Percentiles rank a stretch among this genome's conserved stretches.
Evolutionary conservation across 2,113 vertebrate genomes (phyloP).

Genomic region (Cochlearius cochlearius): DNA sequence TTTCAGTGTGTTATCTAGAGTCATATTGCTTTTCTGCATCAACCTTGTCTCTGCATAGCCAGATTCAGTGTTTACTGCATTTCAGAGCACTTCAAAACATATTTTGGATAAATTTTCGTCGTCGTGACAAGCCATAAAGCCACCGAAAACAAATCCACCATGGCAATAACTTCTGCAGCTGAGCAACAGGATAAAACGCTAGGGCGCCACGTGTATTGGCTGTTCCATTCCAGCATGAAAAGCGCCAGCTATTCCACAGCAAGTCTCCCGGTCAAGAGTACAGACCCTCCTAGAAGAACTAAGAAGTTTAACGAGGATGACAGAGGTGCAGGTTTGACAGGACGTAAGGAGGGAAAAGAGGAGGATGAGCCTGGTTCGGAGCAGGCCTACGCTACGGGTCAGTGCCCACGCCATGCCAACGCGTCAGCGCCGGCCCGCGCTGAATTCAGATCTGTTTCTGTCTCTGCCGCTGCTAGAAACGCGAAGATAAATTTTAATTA

Average conservation of each 20-base stretch:
- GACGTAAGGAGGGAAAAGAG: background rate
- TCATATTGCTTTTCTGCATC: background rate
- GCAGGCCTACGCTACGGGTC: background rate
- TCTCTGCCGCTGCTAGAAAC: background rate
- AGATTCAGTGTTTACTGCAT: background rate
- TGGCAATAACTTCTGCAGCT: background rate
- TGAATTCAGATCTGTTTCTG: background rate
- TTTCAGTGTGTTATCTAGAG: background rate
- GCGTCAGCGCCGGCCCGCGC: too few relatives aligned
- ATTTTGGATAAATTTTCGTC: background rate
- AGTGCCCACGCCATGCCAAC: too few relatives aligned
- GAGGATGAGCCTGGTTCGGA: background rate
- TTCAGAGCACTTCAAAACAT: background rate
- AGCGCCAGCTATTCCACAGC: background rate
- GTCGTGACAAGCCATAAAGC: background rate
- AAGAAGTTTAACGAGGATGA: background rate
- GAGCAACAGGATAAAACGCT: background rate
- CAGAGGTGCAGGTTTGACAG: background rate
- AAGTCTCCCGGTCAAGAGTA: background rate
- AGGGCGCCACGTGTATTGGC: background rate
- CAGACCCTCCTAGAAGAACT: background rate
- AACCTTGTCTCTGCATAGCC: background rate
- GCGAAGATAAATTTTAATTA: background rate
- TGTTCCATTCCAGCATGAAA: background rate
- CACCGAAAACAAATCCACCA: background rate